Evolutionary conservation across 2,888 invertebrate species (phyloP).

Genomic region (Cephus runcator): DNA sequence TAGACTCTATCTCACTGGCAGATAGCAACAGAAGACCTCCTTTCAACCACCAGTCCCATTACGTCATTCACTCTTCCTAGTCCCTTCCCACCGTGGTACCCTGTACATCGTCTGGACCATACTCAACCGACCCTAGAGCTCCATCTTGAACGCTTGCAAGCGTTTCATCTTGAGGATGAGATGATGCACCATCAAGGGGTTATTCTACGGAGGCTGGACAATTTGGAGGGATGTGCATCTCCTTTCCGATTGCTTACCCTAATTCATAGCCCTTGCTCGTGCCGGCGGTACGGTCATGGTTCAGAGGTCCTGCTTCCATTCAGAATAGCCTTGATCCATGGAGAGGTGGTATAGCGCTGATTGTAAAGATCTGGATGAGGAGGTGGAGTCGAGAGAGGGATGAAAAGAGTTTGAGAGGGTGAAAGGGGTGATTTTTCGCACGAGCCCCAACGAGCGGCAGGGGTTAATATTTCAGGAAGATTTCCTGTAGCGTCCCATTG

Average conservation of each 20-base stretch:
- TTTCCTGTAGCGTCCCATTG: constrained; percentile 36
- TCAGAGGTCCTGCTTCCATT: not conserved
- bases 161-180: constrained; percentile 54
- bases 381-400: not conserved
- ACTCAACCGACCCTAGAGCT: constrained; percentile 39
- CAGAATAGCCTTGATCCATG: not conserved
- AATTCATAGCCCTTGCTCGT: constrained; percentile 50
- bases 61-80: constrained; percentile 11
- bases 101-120: constrained; percentile 13
- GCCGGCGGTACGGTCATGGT: constrained; percentile 31
- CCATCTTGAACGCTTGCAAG: constrained; percentile 49
- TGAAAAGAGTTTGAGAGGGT: not conserved
- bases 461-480: constrained; percentile 38
- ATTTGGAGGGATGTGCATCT: constrained; percentile 50
- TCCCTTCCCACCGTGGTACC: constrained; percentile 4
- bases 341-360: not conserved
- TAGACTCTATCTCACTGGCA: not conserved
- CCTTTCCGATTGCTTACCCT: constrained; percentile 63
- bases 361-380: not conserved
- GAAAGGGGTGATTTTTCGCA: not conserved
- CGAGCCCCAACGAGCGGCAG: constrained; percentile 3
- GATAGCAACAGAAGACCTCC: constrained; percentile 15
- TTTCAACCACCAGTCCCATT: constrained; percentile 30
- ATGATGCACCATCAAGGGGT: constrained; percentile 49
- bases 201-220: constrained; percentile 56